phyloP scores from a whole-genome alignment of 2,797 vertebrate species.

The Muscicapa comitata region DNA sequence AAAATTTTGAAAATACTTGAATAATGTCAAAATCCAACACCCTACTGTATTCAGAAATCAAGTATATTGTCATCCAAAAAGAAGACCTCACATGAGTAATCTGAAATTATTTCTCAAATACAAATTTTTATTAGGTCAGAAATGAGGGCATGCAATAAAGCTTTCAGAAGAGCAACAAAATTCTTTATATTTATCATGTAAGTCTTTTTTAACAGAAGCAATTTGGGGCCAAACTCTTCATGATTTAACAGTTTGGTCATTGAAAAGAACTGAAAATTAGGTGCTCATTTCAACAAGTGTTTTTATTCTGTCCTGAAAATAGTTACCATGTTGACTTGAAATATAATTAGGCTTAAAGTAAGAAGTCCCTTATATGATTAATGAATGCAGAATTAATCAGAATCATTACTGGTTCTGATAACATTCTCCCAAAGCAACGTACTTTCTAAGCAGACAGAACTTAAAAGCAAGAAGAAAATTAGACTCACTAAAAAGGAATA shows the following conservation, averaged over 20 bases:
- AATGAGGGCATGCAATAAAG: background rate
- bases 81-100: background rate
- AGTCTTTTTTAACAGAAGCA: slow-evolving; percentile 13
- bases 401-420: slow-evolving; percentile 57
- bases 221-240: background rate
- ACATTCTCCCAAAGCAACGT: slow-evolving; percentile 41
- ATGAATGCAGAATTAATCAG: slow-evolving; percentile 65
- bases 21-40: background rate
- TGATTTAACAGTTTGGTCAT: slow-evolving; percentile 50
- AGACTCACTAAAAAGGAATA: slow-evolving; percentile 7
- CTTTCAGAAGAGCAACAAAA: slow-evolving; percentile 15
- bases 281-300: slow-evolving; percentile 38
- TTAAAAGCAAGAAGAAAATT: slow-evolving; percentile 52
- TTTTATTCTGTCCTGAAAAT: slow-evolving; percentile 63
- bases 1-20: background rate
- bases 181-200: slow-evolving; percentile 16
- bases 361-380: slow-evolving; percentile 50
- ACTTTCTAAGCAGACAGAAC: slow-evolving; percentile 4
- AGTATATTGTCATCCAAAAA: background rate
- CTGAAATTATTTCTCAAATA: background rate
- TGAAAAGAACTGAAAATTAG: slow-evolving; percentile 21
- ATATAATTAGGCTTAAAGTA: slow-evolving; percentile 65
- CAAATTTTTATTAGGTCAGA: background rate
- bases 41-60: background rate
- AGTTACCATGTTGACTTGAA: slow-evolving; percentile 62